A percentile compares a stretch with the other conserved stretches of the same genome.
Conservation (phyloP, 2,113 vertebrate species). For the Suricata suricatta region DNA sequence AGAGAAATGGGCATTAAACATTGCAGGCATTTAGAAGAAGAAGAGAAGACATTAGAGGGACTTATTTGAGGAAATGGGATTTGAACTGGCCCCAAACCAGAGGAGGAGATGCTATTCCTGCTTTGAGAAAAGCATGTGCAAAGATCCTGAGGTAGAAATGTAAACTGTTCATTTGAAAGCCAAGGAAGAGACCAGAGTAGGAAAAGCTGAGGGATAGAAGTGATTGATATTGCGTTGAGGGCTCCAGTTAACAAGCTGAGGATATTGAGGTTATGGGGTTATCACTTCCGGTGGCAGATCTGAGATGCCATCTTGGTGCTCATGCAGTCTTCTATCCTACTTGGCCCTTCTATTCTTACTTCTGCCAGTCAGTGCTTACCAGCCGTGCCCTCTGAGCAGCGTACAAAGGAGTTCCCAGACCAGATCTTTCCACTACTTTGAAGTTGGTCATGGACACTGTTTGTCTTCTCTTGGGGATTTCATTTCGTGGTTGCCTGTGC, state of each 20-base stretch:
- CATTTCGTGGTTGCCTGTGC: not conserved
- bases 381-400: not conserved
- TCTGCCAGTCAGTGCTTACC: not conserved
- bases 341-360: too few species aligned
- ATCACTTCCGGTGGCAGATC: not conserved
- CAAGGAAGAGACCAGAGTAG: not conserved
- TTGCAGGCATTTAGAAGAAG: not conserved
- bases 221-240: not conserved
- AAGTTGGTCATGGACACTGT: not conserved
- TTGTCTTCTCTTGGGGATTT: conserved; percentile 36
- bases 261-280: not conserved
- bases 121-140: not conserved
- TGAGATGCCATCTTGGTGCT: not conserved
- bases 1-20: not conserved
- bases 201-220: not conserved
- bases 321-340: not conserved
- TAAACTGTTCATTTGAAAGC: not conserved
- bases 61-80: not conserved
- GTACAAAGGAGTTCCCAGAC: not conserved
- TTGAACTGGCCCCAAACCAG: not conserved
- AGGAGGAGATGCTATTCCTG: not conserved
- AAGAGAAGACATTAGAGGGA: not conserved
- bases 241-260: not conserved
- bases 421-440: not conserved
- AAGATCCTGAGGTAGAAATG: not conserved